Base-by-base conservation (phyloP, 2,797 vertebrate species). In the Sandelia bainsii region DNA sequence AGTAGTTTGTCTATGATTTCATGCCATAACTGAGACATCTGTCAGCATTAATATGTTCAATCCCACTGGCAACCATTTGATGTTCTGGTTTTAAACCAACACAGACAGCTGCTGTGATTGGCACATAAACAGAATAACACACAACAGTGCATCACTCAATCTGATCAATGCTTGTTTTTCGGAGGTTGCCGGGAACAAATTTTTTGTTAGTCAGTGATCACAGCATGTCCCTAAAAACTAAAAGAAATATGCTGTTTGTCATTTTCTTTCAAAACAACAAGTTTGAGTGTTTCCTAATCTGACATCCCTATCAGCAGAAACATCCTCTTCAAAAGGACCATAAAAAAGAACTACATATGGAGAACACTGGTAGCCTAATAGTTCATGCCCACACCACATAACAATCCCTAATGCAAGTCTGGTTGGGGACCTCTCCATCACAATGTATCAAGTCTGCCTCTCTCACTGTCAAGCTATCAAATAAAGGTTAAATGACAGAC, bases 31-130 rank as follows among this genome's bases (percentile, higher is more conserved):
- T 66, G 67, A 79, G 59, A 71, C 80, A 83, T 85, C 74, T 80
- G 73, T 84, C 82, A 78, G 54, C 76, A 57, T 75, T 72, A 73
- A 64, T 82, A 70, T 67, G 57, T 77, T 81, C 77, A 60, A 7
- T 83, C 69, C 69, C 69, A 64, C 46, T 49, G 73, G 81, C 73
- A 77, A 69, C 54, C 32, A 46, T 68, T 75, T 71, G 62, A 83
- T 74, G 78, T 62, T 76, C 42, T 72, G 75, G 75, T 80, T 79
- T 85, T 69, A 76, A 85, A 83, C 42, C 63, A 69, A 67, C 66
- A 52, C 75, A 60, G 82, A 77, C 76, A 77, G 76, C 80, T 56
- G 79, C 81, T 63, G 49, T 72, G 81, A 85, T 56, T 76, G 78
- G 62, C 81, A 85, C 72, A 72, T 51, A 46, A 62, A 69, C 64